Evolutionary conservation across 2,888 invertebrate species (phyloP).

Genomic region (Tetragonisca angustula): DNA sequence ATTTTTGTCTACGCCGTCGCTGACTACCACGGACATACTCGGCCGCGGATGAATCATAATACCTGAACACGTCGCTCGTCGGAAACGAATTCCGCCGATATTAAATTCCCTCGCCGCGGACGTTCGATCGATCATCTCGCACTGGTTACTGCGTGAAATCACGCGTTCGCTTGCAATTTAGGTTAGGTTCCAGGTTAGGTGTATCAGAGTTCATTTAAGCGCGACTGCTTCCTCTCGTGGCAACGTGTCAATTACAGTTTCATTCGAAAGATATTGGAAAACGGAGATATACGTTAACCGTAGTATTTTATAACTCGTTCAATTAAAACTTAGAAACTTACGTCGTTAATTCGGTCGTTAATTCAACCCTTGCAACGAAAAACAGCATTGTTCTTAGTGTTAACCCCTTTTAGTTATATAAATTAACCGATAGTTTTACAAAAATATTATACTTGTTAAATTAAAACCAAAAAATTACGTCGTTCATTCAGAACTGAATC

Average conservation of each 20-base stretch:
- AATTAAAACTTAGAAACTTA: neutral
- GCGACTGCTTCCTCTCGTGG: too few species aligned
- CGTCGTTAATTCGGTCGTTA: neutral
- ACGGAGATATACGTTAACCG: too few species aligned
- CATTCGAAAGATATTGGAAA: too few species aligned
- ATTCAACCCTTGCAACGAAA: neutral
- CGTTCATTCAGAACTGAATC: neutral
- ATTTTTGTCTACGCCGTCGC: slow-evolving; percentile 57
- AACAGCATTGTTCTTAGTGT: too few species aligned
- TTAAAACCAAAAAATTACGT: neutral
- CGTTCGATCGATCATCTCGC: slow-evolving; percentile 16
- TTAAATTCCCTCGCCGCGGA: slow-evolving; percentile 60
- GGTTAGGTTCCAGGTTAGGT: too few species aligned
- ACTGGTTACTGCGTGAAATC: slow-evolving; percentile 5
- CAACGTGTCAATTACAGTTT: too few species aligned
- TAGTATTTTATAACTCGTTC: too few species aligned
- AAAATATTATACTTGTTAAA: too few species aligned
- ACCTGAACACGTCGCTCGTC: slow-evolving; percentile 36
- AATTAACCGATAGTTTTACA: too few species aligned
- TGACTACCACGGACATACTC: slow-evolving; percentile 42
- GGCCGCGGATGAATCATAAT: slow-evolving; percentile 62
- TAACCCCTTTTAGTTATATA: too few species aligned
- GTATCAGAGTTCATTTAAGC: neutral
- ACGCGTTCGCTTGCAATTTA: neutral
- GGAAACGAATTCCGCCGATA: slow-evolving; percentile 63